phyloP scores from a whole-genome alignment of 2,113 vertebrate genomes.

The Pomatostomus ruficeps region DNA sequence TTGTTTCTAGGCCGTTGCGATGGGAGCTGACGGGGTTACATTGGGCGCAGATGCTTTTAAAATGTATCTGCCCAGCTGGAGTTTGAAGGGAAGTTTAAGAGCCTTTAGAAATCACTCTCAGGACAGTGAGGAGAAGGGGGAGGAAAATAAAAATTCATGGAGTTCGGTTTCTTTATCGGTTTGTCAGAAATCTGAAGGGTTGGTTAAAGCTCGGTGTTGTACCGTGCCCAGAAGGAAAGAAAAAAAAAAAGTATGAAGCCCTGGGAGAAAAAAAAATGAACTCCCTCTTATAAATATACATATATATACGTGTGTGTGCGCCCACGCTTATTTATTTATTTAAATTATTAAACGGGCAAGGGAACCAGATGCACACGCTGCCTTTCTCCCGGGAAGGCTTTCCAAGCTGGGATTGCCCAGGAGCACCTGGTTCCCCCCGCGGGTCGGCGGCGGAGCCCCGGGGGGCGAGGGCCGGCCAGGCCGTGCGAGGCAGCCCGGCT shows the following conservation, averaged over 20 bases:
- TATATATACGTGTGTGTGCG: neutral
- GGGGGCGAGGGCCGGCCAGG: neutral
- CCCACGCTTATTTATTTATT: conserved; percentile 40
- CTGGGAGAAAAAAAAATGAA: neutral
- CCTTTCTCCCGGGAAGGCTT: neutral
- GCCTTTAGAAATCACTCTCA: neutral
- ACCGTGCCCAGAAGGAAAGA: neutral
- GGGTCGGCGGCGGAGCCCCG: neutral
- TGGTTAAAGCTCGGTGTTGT: conserved; percentile 12
- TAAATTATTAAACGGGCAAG: conserved; percentile 31
- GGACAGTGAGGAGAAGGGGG: neutral
- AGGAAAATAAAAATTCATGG: neutral
- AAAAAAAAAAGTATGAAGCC: neutral
- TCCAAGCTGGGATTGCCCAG: neutral
- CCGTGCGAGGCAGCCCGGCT: neutral
- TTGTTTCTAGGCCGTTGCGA: neutral
- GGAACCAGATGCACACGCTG: conserved; percentile 16
- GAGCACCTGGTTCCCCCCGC: conserved; percentile 39
- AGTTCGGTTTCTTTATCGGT: neutral
- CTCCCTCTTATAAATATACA: neutral
- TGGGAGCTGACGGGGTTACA: neutral
- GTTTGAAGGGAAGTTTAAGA: conserved; percentile 1
- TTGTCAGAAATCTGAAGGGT: neutral
- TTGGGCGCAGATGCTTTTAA: neutral
- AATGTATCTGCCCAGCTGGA: neutral